Evolutionary conservation across 2,797 vertebrate genomes (phyloP).

Genomic region (Falco peregrinus): DNA sequence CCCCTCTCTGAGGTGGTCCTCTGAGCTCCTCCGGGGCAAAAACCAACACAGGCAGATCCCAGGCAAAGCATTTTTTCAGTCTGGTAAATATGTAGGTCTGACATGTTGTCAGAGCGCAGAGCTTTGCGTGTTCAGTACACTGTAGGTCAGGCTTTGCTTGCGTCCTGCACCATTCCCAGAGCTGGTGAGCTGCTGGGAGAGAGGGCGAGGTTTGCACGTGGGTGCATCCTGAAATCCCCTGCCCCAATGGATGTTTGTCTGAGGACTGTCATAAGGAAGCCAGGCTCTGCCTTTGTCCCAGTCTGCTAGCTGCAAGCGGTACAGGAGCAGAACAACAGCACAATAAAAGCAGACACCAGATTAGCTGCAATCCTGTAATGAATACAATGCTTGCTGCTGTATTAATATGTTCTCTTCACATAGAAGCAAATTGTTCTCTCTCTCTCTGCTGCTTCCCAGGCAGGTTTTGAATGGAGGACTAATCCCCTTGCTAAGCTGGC

Average conservation of each 20-base stretch:
- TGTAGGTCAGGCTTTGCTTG: not conserved
- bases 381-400: slow-evolving; percentile 43
- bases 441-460: slow-evolving; percentile 10
- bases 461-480: slow-evolving; percentile 41
- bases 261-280: not conserved
- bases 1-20: not conserved
- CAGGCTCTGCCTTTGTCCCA: slow-evolving; percentile 8
- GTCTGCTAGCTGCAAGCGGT: slow-evolving; percentile 24
- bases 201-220: not conserved
- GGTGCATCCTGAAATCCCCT: not conserved
- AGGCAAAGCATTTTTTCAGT: slow-evolving; percentile 18
- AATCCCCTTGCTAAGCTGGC: slow-evolving; percentile 18
- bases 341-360: slow-evolving; percentile 56
- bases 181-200: not conserved
- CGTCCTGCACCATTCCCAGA: not conserved
- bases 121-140: not conserved
- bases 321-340: slow-evolving; percentile 30
- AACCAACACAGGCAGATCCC: not conserved
- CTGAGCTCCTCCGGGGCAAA: not conserved
- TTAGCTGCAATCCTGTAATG: slow-evolving; percentile 64
- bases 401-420: slow-evolving; percentile 43
- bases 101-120: not conserved
- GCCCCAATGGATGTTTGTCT: not conserved
- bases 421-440: slow-evolving; percentile 1
- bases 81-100: slow-evolving; percentile 34